Evolutionary conservation across 30 jellyfish, hydroid and myxozoan genomes (phyloP), one percentile per base, ranked within the genome.

Genomic region (Hydractinia symbiolongicarpus): DNA sequence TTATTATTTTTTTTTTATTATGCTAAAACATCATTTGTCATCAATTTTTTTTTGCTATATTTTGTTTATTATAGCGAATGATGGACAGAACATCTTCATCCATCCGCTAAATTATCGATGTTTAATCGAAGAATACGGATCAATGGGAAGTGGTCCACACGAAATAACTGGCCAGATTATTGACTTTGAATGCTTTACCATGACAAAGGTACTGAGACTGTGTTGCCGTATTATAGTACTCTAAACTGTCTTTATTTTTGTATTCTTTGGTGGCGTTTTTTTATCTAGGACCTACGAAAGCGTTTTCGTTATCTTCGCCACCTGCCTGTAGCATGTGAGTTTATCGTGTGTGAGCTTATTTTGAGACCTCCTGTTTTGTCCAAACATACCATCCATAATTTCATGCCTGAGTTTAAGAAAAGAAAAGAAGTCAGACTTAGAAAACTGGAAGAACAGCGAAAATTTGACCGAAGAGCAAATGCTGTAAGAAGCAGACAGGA

Each of bases 221-320:
- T 58, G 15, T 58, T 58, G 15, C 15, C 3, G 69, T 58, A 58
- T 11, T 58, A 58, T 58, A 13, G 69, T 11, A 58, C 69, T 13
- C 15, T 58, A 58, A 16, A 58, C 69, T 58, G 19, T 58, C 3
- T 58, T 11, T 58, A 58, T 11, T 11, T 0, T 11, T 16, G 1
- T 57, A n/a, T 58, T 16, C 69, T 0, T 11, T 30, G 44, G 44
- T 30, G 60, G 7, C 15, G 6, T 71, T 71, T 10, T 51, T 54
- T 83, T 79, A 73, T 82, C 53, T 81, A 93, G 98, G 98, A 93
- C 70, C 73, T 83, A 51, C 72, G 98, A 53, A 93, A 84, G 86
- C 93, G 96, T 17, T 93, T 66, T 62, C 95, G 98, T 30, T 93
- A 85, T 58, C 80, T 93, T 50, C 77, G 87, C 77, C 98, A 93